A percentile compares a stretch with the other conserved stretches of the same genome.
Conservation (phyloP, 2,113 vertebrate genomes). For the Pygoscelis adeliae region DNA sequence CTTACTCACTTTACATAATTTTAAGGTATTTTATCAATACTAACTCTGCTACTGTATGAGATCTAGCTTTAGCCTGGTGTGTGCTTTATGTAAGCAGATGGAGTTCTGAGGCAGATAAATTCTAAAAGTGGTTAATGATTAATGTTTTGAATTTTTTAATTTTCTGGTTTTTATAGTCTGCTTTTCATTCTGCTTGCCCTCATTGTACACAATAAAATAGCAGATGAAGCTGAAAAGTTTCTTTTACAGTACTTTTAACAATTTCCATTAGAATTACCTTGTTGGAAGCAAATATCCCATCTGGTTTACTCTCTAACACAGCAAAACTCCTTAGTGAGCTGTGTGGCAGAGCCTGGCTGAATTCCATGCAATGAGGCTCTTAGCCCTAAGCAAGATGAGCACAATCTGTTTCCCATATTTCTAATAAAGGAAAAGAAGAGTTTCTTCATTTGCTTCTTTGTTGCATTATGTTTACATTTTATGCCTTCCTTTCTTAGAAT, state of each 20-base stretch:
- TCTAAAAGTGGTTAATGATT: neutral
- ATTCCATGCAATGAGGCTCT: conserved; percentile 53
- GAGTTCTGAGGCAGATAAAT: neutral
- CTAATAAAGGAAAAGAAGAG: conserved; percentile 62
- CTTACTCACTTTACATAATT: neutral
- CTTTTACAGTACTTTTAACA: conserved; percentile 63
- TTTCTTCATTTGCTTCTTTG: conserved; percentile 64
- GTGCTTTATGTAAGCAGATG: neutral
- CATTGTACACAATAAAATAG: conserved; percentile 44
- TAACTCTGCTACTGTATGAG: neutral
- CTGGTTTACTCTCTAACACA: conserved; percentile 70
- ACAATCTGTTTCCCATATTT: conserved; percentile 75
- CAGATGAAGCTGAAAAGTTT: conserved; percentile 73
- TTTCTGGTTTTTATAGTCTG: neutral
- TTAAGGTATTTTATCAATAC: neutral
- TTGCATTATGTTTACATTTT: conserved; percentile 58
- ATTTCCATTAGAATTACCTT: conserved; percentile 69
- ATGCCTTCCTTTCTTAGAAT: conserved; percentile 51
- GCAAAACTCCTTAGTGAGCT: conserved; percentile 61
- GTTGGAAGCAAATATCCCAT: conserved; percentile 75
- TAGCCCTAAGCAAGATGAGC: conserved; percentile 71
- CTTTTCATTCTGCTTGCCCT: neutral
- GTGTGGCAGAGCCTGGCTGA: conserved; percentile 62
- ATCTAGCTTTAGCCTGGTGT: neutral
- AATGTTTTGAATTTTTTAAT: neutral